Conservation (phyloP, 2,113 vertebrate genomes). For the Speoplatyrhinus poulsoni region DNA sequence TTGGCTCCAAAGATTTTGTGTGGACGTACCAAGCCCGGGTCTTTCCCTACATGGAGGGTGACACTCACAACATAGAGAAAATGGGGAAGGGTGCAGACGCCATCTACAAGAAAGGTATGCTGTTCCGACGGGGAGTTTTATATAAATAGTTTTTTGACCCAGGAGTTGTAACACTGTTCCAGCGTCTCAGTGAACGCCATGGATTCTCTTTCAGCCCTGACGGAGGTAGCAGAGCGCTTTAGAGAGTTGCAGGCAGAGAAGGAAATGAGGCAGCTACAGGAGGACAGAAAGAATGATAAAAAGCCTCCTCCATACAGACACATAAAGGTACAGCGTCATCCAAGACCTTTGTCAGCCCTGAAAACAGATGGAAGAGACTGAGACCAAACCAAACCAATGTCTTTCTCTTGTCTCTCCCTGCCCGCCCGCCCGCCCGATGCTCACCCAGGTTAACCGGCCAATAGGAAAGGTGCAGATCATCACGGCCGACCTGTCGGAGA, state of each 20-base stretch:
- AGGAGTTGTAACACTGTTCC: background rate
- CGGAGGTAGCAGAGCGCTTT: slow-evolving; percentile 92
- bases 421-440: too few species aligned
- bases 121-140: background rate
- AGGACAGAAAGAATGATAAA: slow-evolving; percentile 96
- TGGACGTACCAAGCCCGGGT: slow-evolving; percentile 99
- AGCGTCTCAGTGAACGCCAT: background rate
- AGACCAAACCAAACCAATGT: background rate
- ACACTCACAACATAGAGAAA: slow-evolving; percentile 97
- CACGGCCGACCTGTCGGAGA: slow-evolving; percentile 93
- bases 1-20: slow-evolving; percentile 96
- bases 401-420: background rate
- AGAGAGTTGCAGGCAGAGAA: slow-evolving; percentile 91
- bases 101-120: slow-evolving; percentile 92
- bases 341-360: background rate
- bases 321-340: slow-evolving; percentile 82
- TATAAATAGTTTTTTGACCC: background rate
- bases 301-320: slow-evolving; percentile 96
- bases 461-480: slow-evolving; percentile 96
- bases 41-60: slow-evolving; percentile 98
- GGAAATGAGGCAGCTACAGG: slow-evolving; percentile 93
- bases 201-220: slow-evolving; percentile 79
- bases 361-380: background rate
- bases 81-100: slow-evolving; percentile 96
- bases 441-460: slow-evolving; percentile 86